phyloP scores from a whole-genome alignment of 2,888 invertebrate species.

The Hartigia nigra region DNA sequence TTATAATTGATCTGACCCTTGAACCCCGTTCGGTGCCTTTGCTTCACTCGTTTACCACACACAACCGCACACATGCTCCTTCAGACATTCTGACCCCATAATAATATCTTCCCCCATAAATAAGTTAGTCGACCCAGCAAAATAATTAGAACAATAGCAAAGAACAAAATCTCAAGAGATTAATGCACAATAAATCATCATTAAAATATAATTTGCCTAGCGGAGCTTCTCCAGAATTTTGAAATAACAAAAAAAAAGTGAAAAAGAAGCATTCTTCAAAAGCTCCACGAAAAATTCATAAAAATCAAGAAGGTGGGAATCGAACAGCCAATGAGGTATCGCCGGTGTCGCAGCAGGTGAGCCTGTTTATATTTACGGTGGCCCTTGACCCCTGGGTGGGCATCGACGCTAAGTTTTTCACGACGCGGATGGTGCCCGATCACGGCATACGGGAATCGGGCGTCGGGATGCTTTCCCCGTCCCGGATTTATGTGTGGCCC shows the following conservation, averaged over 20 bases:
- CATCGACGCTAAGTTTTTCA: slow-evolving; percentile 53
- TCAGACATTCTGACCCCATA: not conserved
- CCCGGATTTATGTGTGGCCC: slow-evolving; percentile 61
- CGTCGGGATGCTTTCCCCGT: slow-evolving; percentile 34
- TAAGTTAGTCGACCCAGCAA: not conserved
- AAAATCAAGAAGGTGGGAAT: not conserved
- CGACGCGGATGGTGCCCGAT: slow-evolving; percentile 30
- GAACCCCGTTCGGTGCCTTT: slow-evolving; percentile 18
- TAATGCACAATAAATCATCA: too few relatives aligned
- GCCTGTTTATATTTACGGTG: slow-evolving; percentile 55
- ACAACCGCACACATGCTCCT: not conserved
- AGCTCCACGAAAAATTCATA: not conserved
- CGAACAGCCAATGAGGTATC: not conserved
- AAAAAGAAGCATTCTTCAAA: not conserved
- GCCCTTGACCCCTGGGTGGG: slow-evolving; percentile 50
- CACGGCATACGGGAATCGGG: slow-evolving; percentile 26
- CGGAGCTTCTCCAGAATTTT: too few relatives aligned
- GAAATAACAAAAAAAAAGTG: too few relatives aligned
- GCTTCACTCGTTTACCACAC: not conserved
- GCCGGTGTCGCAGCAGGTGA: slow-evolving; percentile 49
- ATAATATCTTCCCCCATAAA: not conserved
- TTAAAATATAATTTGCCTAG: too few relatives aligned
- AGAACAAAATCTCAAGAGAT: not conserved
- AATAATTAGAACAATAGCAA: not conserved
- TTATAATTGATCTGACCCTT: slow-evolving; percentile 24